Evolutionary conservation across 1,140 invertebrate genomes (phyloP).

Genomic region (Camponotus floridanus): DNA sequence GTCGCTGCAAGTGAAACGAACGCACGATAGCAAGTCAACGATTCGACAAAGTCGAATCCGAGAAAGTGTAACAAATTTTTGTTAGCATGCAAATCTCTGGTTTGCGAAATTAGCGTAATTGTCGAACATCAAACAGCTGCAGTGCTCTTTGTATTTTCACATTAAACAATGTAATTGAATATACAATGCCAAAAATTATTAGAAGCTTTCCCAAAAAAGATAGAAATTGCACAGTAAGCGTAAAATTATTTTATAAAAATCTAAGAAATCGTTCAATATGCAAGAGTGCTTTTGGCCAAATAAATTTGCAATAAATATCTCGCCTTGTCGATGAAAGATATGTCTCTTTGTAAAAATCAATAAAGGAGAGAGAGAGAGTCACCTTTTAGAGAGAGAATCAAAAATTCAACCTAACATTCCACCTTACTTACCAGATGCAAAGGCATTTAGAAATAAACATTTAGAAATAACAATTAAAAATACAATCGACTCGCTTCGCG

Average conservation of each 20-base stretch:
- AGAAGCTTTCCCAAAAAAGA: neutral
- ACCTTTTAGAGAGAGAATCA: neutral
- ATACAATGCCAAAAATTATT: neutral
- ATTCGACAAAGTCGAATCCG: constrained; percentile 43
- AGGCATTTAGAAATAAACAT: neutral
- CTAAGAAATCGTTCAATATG: neutral
- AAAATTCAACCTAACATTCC: neutral
- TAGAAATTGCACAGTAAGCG: constrained; percentile 18
- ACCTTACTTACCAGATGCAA: constrained; percentile 21
- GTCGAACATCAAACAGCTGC: constrained; percentile 4
- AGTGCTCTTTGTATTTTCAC: neutral
- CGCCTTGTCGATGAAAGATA: neutral
- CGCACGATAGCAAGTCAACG: constrained; percentile 59
- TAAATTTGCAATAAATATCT: neutral
- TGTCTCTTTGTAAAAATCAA: neutral
- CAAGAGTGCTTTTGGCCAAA: neutral
- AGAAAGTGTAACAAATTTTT: constrained; percentile 22
- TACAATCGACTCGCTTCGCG: neutral
- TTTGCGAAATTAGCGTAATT: neutral
- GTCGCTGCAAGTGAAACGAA: constrained; percentile 61
- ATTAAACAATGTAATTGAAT: neutral
- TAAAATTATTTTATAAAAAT: neutral
- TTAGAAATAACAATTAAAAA: constrained; percentile 6
- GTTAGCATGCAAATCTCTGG: constrained; percentile 37
- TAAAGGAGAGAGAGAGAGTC: neutral